Base-by-base conservation (phyloP, 1,140 invertebrate species). In the Reticulitermes speratus region DNA sequence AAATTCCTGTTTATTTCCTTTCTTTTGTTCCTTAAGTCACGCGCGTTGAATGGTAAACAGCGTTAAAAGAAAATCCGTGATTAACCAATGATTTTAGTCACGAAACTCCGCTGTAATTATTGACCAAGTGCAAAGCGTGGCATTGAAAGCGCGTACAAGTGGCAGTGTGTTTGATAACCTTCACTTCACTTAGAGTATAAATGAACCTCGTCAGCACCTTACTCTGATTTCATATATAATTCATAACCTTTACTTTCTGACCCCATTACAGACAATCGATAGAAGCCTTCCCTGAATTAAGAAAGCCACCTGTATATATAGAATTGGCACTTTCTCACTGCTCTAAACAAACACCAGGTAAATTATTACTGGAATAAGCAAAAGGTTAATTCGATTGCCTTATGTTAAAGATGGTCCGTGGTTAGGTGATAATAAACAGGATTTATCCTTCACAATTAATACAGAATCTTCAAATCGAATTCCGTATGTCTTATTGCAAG, bases 31-130 rank as follows among this genome's bases (percentile, higher is more conserved):
- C n/a, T 75, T 25, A 30, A 8, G 65, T 75, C n/a, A 75, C 65
- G 65, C n/a, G 25, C n/a, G 65, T n/a, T 75, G 25, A 30, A 14
- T 9, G 8, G 65, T 9, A 0, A 75, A 75, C 65, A 25, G 6
- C n/a, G 65, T 75, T 16, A 75, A 75, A n/a, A 75, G n/a, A n/a
- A 75, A 30, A 75, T 30, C 65, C 65, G n/a, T 75, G 65, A 75
- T 75, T 30, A 9, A 30, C 25, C 65, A 30, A 75, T 75, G 65
- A 30, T 75, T 75, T 75, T 30, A 75, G 65, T 75, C 65, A 75
- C 65, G 65, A 75, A 75, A 75, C 65, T 6, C n/a, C 1, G 59
- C 19, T 25, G 16, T n/a, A 65, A 65, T 65, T 75, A 30, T 75
- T 25, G n/a, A 30, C 25, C n/a, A 11, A 75, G 25, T 75, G 65